These are phyloP conservation scores for Troilus luridus DNA, from an alignment of 2,888 invertebrate genomes.

Conservation along the genomic window DNA sequence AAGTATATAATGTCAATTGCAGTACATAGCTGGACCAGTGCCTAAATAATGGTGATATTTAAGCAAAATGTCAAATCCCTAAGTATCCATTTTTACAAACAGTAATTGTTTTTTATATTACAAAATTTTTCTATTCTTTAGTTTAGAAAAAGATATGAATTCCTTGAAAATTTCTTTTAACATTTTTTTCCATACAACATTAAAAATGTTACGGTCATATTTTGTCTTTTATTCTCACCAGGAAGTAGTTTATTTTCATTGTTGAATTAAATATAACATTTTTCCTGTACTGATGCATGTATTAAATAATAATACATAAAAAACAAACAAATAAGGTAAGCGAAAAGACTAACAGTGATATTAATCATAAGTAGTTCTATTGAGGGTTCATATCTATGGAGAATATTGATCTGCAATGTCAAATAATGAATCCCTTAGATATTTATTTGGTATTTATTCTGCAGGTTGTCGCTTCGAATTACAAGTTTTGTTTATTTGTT, in stretches of 20 bases:
- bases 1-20: background rate
- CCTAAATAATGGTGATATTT: conserved; percentile 14
- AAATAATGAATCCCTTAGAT: background rate
- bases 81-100: background rate
- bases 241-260: background rate
- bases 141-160: too few relatives aligned
- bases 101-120: background rate
- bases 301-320: background rate
- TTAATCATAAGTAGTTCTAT: background rate
- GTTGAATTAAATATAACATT: background rate
- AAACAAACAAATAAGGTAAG: background rate
- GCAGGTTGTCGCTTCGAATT: too few relatives aligned
- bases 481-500: too few relatives aligned
- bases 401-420: background rate
- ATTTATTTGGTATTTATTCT: background rate
- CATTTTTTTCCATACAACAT: background rate
- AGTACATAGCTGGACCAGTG: conserved; percentile 1
- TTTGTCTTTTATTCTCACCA: background rate
- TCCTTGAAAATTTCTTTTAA: too few relatives aligned
- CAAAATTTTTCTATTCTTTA: too few relatives aligned
- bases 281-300: background rate
- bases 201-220: background rate
- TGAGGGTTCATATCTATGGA: background rate
- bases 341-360: background rate
- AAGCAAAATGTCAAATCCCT: background rate